Evolutionary conservation across 1,140 invertebrate species (phyloP), one percentile per base, ranked within the genome.

Genomic region (Pogonognathellus flavescens): DNA sequence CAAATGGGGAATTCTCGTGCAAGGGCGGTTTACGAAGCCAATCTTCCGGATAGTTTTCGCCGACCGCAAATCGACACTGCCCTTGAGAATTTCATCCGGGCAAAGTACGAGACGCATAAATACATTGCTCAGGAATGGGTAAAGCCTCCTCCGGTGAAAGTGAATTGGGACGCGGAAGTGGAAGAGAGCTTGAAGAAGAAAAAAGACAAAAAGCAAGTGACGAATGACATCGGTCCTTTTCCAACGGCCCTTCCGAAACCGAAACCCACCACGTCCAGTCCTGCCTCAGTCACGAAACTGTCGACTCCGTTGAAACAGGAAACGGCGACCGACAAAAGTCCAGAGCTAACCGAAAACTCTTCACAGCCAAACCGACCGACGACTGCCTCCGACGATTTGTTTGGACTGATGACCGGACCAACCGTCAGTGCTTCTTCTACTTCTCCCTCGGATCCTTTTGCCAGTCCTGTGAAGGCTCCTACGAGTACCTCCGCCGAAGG

Each of bases 1-100:
- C 96, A 98, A 91, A 99, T 99, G 96, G 98, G 98, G 13, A 99
- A 99, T 91, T 97, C 96, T n/a, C 92, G 96, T 88, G 98, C 97
- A 0, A 93, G 97, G 85, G 98, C 97, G 22, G 97, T 99, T 0
- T 99, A 99, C 90, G 98, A 99, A 92, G 97, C 98, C 1, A 98
- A 98, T 91, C 91, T 99, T 72, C 97, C 97, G 0, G 98, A 99
- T 90, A 96, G 94, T 89, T 99, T 98, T 90, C 92, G 97, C 22
- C 93, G 98, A 88, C 98, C 98, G 11, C 97, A 99, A 91, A 97
- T 95, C 84, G 98, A 99, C 90, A 95, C 96, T 80, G 94, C 96
- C 16, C 92, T 99, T 49, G 98, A 99, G 91, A 94, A 94, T 72
- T 99, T 99, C 91, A 97, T 99, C 87, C 93, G 98, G 81, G 96